A percentile compares a stretch with the other conserved stretches of the same genome.
Evolutionary conservation across 2,888 invertebrate species (phyloP).

Genomic region (Chrysina gloriosa): DNA sequence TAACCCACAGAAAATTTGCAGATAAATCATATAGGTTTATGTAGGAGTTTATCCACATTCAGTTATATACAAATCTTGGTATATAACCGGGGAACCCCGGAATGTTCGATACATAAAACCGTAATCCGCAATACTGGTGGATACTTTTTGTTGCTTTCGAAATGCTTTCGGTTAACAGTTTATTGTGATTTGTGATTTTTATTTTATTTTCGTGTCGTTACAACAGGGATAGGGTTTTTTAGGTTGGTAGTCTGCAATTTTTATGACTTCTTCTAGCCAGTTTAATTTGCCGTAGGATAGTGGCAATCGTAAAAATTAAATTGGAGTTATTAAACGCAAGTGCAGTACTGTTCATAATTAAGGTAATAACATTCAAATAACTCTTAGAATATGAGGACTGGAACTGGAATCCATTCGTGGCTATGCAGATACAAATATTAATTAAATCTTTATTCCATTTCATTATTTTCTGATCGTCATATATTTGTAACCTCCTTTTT

Average conservation of each 20-base stretch:
- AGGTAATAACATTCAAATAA: too few relatives aligned
- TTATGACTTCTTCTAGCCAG: neutral
- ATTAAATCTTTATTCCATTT: too few relatives aligned
- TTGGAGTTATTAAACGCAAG: conserved; percentile 3
- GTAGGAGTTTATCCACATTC: conserved; percentile 29
- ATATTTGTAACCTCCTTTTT: too few relatives aligned
- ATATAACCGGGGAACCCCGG: neutral
- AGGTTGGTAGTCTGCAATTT: neutral
- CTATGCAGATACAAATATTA: too few relatives aligned
- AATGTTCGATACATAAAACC: conserved; percentile 21
- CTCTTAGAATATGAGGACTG: too few relatives aligned
- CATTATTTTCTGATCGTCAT: too few relatives aligned
- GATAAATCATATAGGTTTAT: conserved; percentile 41
- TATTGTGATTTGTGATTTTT: conserved; percentile 29
- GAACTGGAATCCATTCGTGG: neutral
- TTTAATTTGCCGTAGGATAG: neutral
- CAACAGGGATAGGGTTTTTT: neutral
- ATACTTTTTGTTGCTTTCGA: conserved; percentile 6
- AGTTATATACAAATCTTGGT: conserved; percentile 11
- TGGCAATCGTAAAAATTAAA: conserved; percentile 2
- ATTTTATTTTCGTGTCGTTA: conserved; percentile 10
- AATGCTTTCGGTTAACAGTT: conserved; percentile 12
- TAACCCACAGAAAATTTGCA: conserved; percentile 40
- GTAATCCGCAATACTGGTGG: conserved; percentile 21
- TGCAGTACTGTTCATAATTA: neutral